These are phyloP conservation scores for Dolichotis patagonum DNA, from an alignment of 2,113 vertebrate genomes.

Conservation along the genomic window DNA sequence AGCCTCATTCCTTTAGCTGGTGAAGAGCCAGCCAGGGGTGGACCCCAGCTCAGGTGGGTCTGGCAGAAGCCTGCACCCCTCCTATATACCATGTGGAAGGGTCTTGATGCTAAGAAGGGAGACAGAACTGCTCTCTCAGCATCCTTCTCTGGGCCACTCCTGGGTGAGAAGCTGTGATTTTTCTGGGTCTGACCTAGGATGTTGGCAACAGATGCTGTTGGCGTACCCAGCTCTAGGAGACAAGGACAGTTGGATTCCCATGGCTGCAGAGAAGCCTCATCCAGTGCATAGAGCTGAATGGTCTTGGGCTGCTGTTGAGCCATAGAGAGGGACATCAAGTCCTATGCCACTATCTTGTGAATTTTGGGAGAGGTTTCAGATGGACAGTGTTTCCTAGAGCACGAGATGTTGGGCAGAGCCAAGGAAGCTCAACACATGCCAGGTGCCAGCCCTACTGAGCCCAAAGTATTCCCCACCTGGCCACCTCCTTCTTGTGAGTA, in stretches of 20 bases:
- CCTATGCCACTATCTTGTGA: background rate
- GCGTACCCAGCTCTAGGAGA: background rate
- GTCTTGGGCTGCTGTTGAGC: background rate
- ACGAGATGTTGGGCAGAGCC: background rate
- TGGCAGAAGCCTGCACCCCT: background rate
- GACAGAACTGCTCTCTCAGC: background rate
- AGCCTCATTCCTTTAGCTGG: background rate
- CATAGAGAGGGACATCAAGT: background rate
- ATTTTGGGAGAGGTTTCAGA: background rate
- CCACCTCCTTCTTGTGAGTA: background rate
- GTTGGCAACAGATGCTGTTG: background rate
- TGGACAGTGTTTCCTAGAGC: background rate
- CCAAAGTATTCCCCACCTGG: background rate
- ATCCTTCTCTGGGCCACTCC: background rate
- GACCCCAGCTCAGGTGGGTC: background rate
- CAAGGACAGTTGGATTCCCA: no score
- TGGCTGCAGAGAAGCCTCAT: background rate
- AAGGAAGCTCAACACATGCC: background rate
- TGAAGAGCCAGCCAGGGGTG: background rate
- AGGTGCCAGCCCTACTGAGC: background rate
- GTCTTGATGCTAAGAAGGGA: background rate
- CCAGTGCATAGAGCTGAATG: background rate
- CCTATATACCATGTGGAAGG: background rate
- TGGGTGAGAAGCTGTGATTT: background rate
- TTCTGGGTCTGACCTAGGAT: background rate